These are phyloP conservation scores for Molossus molossus DNA, from an alignment of 2,797 vertebrate species.

Conservation along the genomic window DNA sequence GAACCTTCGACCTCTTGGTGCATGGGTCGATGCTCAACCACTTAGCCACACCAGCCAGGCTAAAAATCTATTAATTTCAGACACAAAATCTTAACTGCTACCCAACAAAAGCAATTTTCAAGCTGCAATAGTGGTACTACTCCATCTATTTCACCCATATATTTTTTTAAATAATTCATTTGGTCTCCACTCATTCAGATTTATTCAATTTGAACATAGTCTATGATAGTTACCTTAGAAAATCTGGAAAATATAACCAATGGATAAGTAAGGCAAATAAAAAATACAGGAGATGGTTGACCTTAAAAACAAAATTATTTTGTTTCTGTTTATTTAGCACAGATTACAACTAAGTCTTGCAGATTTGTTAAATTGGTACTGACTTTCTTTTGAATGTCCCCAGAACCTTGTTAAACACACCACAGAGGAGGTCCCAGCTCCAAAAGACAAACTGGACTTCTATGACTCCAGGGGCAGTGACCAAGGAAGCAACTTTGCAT, in stretches of 20 bases:
- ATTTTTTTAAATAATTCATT: constrained; percentile 60
- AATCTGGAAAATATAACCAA: constrained; percentile 39
- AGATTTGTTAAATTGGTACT: background rate
- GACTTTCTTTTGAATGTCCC: constrained; percentile 2
- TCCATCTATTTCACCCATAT: constrained; percentile 1
- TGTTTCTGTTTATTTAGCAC: constrained; percentile 11
- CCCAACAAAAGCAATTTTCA: background rate
- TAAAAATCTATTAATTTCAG: no score
- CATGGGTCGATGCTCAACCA: no score
- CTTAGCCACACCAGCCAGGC: no score
- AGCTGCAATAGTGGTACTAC: background rate
- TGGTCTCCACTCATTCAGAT: constrained; percentile 8
- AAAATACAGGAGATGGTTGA: constrained; percentile 50
- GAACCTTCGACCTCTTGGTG: no score
- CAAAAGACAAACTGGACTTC: background rate
- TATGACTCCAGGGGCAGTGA: background rate
- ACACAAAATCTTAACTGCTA: background rate
- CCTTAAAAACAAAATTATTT: constrained; percentile 49
- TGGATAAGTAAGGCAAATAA: constrained; percentile 56
- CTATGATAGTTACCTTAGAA: background rate
- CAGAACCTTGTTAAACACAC: constrained; percentile 8
- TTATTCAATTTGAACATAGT: constrained; percentile 29
- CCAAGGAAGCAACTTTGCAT: background rate
- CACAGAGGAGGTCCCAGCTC: background rate
- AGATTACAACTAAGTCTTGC: constrained; percentile 21